Evolutionary conservation across 2,888 invertebrate species (phyloP), one percentile per base, ranked within the genome.

Genomic region (Alviniconcha strummeri): DNA sequence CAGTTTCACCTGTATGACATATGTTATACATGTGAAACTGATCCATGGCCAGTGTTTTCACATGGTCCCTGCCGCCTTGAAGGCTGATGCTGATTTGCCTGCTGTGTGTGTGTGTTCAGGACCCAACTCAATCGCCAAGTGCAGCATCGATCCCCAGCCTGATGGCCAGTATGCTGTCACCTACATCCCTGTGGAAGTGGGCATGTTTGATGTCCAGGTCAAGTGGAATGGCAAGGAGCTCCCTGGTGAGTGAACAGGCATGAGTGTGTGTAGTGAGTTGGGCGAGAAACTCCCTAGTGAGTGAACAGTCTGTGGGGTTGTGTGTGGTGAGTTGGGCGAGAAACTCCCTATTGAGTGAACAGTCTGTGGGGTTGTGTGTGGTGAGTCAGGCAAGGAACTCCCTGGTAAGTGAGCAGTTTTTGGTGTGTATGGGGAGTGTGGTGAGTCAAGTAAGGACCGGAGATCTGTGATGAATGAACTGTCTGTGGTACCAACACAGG

Each of bases 151-250:
- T 85, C 95, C 87, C 93, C 93, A 94, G 82, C 91, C 92, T 54
- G 93, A 94, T 82, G 96, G 97, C 52, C 86, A 97, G 88, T 98
- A 97, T 96, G 96, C 96, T 86, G 97, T 98, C 79, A 96, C 97
- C 0, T 99, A 98, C 94, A 96, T 96, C 1, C 98, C 99, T 0
- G 95, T 96, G 0, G 97, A 97, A 90, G 97, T 97, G n/a, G 99
- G 99, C 0, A 95, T 96, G 72, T 98, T 98, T 92, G 97, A 98
- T 93, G 96, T 98, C 64, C 95, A 97, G 86, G 96, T 99, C 88
- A 96, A 96, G 75, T 95, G 95, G 95, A 95, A 95, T 88, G 94
- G 94, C 67, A 91, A 92, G 84, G 94, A 95, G 86, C 93, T 95
- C 84, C 92, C 94, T 87, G 95, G 94, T 94, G 89, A 84, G 78